Base-by-base conservation (phyloP, 2,113 vertebrate species). In the Lampris megalopsis region DNA sequence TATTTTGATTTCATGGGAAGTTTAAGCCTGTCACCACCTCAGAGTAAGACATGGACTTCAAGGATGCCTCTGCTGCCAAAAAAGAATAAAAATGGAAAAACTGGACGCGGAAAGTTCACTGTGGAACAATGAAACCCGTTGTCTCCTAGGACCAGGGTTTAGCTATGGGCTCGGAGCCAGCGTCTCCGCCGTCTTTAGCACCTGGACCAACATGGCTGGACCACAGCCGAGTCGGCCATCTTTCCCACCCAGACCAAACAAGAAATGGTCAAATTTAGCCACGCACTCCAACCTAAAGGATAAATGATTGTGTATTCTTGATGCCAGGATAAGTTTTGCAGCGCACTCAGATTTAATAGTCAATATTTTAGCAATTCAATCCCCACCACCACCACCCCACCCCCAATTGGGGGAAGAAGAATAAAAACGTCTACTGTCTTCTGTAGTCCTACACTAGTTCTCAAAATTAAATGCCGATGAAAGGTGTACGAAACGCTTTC, bases 11-110 rank as follows among this genome's bases (percentile, higher is more conserved):
- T 24, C 24, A 24, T 24, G 24, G 24, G 24, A 24, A 24, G 0
- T 24, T 24, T 83, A 85, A 81, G 58, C 72, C 78, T 74, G 71
- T 74, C 66, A 66, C 66, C 1, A 65, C 62, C 64, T 78, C n/a
- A 53, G 53, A 68, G 59, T 50, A 10, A 64, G 48, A 40, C 35
- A 38, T 37, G 6, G 43, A 48, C 40, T 62, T 66, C 50, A 24
- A 50, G 69, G 58, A 3, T 8, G 35, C 68, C 52, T 13, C 9
- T 6, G 49, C 45, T 63, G 57, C 74, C 74, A 73, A 48, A 80
- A 49, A 53, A 13, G 78, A 70, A 83, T 47, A 59, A 61, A 68
- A 72, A 71, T 72, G 65, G 71, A 75, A 60, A 71, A 43, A 2
- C 43, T 5, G 9, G 35, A 35, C 45, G 3, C 4, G 37, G 13